Evolutionary conservation across 2,113 vertebrate genomes (phyloP), one percentile per base, ranked within the genome.

Genomic region (Ptychochromis oligacanthus): DNA sequence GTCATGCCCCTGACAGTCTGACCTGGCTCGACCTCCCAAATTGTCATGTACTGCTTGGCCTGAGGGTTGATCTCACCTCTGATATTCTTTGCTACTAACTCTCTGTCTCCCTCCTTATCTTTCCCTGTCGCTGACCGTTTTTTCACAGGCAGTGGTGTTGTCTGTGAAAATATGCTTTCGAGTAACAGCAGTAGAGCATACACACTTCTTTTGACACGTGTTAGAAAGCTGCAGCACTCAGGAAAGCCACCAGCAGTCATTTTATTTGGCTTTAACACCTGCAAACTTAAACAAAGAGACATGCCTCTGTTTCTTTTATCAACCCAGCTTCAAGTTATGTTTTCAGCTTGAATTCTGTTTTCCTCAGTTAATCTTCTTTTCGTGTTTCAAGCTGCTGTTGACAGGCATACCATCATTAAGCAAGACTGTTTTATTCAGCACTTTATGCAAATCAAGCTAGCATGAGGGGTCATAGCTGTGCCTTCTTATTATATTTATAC

Each of bases 401-500:
- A 83, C 80, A 85, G 82, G 76, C 82, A 46, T 82, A 72, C 59
- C 31, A 4, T 78, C 14, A 49, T 88, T 83, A 81, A 88, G 80
- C 60, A 80, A 75, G 77, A 80, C 75, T 80, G 49, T 43, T 90
- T 86, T 75, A 81, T 70, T 72, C 77, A 58, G 81, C 40, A 26
- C 77, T 87, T 87, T 83, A 86, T 90, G 70, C 79, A 91, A 89
- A 92, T 90, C 49, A 60, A 55, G 79, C 49, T 90, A 85, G 70
- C 82, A 83, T 11, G 15, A 70, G 59, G 65, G 83, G 46, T 65
- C 46, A 22, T 65, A 43, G 54, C 70, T 55, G n/a, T 78, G 55
- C 72, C 64, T 77, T 59, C 57, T 81, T 26, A 54, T 80, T 87
- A 70, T 77, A 77, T 87, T 86, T 87, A 82, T 87, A 60, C 60